Percentiles rank a stretch among this genome's conserved stretches.
These are phyloP conservation scores for Menura novaehollandiae DNA, from an alignment of 2,113 vertebrate species.

Conservation along the genomic window DNA sequence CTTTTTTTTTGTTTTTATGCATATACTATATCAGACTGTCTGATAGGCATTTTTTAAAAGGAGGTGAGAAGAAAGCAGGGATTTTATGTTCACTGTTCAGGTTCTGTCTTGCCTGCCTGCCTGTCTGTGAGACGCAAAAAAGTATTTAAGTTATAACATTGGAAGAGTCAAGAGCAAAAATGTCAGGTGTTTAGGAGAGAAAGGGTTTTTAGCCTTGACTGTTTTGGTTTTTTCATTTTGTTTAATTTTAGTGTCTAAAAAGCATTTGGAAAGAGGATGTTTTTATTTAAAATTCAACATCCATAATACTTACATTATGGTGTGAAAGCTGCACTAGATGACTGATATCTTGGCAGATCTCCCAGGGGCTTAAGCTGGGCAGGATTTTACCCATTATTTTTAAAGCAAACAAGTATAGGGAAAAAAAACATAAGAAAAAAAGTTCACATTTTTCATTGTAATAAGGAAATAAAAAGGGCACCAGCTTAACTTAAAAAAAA, in stretches of 20 bases:
- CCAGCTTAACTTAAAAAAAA: background rate
- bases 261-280: background rate
- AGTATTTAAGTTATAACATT: background rate
- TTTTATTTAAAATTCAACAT: constrained; percentile 39
- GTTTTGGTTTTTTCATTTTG: background rate
- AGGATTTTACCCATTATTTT: constrained; percentile 6
- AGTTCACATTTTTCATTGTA: background rate
- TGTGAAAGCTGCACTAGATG: background rate
- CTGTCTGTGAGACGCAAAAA: background rate
- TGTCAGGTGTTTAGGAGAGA: background rate
- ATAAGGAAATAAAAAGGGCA: background rate
- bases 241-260: constrained; percentile 17
- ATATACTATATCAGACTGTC: background rate
- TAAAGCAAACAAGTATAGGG: background rate
- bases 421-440: background rate
- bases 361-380: background rate
- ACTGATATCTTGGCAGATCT: constrained; percentile 40
- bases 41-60: background rate
- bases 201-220: background rate
- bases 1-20: background rate
- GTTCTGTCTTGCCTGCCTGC: background rate
- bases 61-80: background rate
- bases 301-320: background rate
- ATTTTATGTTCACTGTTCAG: background rate
- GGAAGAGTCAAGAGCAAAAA: background rate